These are phyloP conservation scores for Heliconius aoede DNA, from an alignment of 2,888 invertebrate genomes.

Conservation along the genomic window DNA sequence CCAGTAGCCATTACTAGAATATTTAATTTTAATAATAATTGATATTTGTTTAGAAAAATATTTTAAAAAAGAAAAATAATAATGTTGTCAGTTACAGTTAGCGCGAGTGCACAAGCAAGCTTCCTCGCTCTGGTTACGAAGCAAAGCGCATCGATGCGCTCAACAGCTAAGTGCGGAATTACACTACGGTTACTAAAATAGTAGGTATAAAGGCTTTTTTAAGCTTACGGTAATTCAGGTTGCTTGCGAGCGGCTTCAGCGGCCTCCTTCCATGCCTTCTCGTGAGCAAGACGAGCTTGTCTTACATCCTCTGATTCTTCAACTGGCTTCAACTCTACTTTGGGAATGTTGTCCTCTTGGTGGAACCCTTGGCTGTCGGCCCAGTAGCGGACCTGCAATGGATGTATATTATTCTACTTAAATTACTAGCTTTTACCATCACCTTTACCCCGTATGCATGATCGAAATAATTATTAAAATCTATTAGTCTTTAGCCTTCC, in stretches of 20 bases:
- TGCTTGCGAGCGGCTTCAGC: conserved; percentile 75
- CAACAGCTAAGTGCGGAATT: no score
- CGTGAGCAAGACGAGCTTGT: conserved; percentile 87
- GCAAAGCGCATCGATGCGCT: no score
- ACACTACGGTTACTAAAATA: background rate
- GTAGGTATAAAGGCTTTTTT: background rate
- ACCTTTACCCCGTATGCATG: no score
- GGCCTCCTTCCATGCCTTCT: conserved; percentile 87
- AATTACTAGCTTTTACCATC: background rate
- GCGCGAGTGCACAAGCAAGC: no score
- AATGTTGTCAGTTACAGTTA: no score
- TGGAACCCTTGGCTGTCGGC: conserved; percentile 91
- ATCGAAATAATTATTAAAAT: no score
- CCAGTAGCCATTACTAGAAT: conserved; percentile 6
- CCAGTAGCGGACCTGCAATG: conserved; percentile 86
- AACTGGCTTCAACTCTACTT: conserved; percentile 84
- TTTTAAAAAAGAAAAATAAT: no score
- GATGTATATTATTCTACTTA: background rate
- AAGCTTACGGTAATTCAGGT: conserved; percentile 55
- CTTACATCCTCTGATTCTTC: conserved; percentile 88
- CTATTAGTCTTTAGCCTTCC: no score
- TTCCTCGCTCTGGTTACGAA: no score
- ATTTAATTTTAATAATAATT: no score
- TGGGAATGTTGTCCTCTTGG: conserved; percentile 89
- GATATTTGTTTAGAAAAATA: no score